Evolutionary conservation across 2,888 invertebrate species (phyloP), one percentile per base, ranked within the genome.

Genomic region (Panzeria rudis): DNA sequence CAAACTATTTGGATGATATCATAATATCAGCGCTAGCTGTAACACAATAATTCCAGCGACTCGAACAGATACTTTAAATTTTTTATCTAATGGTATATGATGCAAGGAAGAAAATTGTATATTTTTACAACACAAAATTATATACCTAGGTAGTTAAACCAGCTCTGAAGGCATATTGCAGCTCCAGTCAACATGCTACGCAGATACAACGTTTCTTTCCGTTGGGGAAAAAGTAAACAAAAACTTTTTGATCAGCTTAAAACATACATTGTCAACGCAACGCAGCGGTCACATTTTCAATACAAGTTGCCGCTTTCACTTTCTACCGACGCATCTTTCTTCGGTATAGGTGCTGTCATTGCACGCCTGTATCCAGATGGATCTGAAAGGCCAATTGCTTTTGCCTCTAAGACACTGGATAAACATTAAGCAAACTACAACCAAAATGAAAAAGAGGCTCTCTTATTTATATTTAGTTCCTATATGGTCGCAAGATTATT

Each of bases 401-500:
- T n/a, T n/a, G n/a, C n/a, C n/a, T n/a, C n/a, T n/a, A n/a, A n/a
- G n/a, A n/a, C n/a, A n/a, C n/a, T n/a, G n/a, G n/a, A 83, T 47
- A 41, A 75, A 52, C 38, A 71, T 29, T 77, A 86, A 23, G 3
- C 4, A 17, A 59, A 35, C 17, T 59, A 59, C 17, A 59, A 32
- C 32, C 56, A 56, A 56, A 56, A n/a, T 56, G 32, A 56, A 56
- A 83, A 86, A n/a, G 71, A 86, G 35, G 52, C 38, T 6, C 64
- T 82, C 17, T 29, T 79, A 20, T 81, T 81, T 32, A 25, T 83
- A 11, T 83, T 79, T 56, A 76, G 38, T 86, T 56, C 29, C 35
- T 80, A 11, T 86, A 83, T 56, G 86, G 86, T 4, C 59, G 72
- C 11, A 83, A 83, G 41, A 83, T 77, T 64, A 66, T 64, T 0